phyloP scores from a whole-genome alignment of 2,888 invertebrate species.

The Dioctria linearis region DNA sequence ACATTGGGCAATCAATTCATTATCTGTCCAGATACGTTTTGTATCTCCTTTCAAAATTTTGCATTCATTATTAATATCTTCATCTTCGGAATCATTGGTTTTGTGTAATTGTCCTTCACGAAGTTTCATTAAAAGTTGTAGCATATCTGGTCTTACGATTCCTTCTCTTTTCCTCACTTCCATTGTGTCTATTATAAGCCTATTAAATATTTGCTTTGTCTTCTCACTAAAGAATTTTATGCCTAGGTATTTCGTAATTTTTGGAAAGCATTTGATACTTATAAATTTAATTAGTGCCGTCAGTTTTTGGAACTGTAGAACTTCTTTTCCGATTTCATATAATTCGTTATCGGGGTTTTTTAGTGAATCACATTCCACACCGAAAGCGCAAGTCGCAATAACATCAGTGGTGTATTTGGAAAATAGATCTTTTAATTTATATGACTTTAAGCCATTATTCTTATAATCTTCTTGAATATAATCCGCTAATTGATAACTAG shows the following conservation, averaged over 20 bases:
- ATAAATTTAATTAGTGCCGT: conserved; percentile 56
- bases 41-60: conserved; percentile 6
- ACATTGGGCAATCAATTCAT: conserved; percentile 57
- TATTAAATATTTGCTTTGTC: conserved; percentile 66
- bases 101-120: conserved; percentile 66
- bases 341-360: conserved; percentile 71
- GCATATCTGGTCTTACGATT: no score
- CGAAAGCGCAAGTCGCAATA: no score
- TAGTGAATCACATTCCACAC: conserved; percentile 67
- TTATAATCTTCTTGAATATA: no score
- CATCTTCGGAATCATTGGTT: neutral
- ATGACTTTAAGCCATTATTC: no score
- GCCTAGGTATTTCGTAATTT: conserved; percentile 47
- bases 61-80: conserved; percentile 64
- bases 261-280: conserved; percentile 47
- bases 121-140: no score
- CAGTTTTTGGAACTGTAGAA: conserved; percentile 65
- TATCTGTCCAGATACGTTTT: no score
- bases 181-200: no score
- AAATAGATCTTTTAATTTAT: no score
- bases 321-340: conserved; percentile 70
- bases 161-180: no score
- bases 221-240: conserved; percentile 56
- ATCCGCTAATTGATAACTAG: no score
- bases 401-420: no score